phyloP scores from a whole-genome alignment of 2,888 invertebrate genomes.

The Agriopis aurantiaria region DNA sequence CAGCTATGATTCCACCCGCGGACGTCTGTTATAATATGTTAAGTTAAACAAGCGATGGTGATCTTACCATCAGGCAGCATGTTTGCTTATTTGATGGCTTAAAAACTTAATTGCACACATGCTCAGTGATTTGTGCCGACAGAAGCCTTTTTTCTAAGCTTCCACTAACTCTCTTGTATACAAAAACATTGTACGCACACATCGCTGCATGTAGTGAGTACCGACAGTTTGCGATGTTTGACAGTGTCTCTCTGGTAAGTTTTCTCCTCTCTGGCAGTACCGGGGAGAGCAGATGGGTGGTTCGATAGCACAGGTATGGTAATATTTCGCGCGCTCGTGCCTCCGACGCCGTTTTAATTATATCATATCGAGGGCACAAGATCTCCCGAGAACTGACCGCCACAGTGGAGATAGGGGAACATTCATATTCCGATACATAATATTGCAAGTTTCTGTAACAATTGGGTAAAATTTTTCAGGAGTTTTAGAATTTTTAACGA shows the following conservation, averaged over 20 bases:
- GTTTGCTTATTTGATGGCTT: too few relatives aligned
- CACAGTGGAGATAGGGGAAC: constrained; percentile 17
- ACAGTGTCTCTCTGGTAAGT: not conserved
- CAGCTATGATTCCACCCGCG: too few relatives aligned
- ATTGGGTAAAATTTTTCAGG: too few relatives aligned
- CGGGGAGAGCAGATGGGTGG: constrained; percentile 39
- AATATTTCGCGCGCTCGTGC: constrained; percentile 79
- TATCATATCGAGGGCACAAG: constrained; percentile 69
- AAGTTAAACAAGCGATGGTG: too few relatives aligned
- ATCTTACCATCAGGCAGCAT: too few relatives aligned
- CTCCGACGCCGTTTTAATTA: constrained; percentile 71
- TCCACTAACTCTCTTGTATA: not conserved
- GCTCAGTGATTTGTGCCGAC: too few relatives aligned
- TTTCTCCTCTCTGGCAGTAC: constrained; percentile 5
- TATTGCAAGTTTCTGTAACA: not conserved
- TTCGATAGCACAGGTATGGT: constrained; percentile 69
- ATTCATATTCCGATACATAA: not conserved
- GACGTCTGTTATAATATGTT: too few relatives aligned
- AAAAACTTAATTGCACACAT: too few relatives aligned
- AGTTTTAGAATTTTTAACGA: not conserved
- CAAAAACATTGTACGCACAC: not conserved
- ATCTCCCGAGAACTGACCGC: constrained; percentile 51
- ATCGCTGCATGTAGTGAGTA: not conserved
- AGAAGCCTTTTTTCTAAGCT: not conserved
- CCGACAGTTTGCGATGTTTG: not conserved